Percentiles rank a stretch among this genome's conserved stretches.
Conservation (phyloP, 2,113 vertebrate species). For the Capreolus pygargus region DNA sequence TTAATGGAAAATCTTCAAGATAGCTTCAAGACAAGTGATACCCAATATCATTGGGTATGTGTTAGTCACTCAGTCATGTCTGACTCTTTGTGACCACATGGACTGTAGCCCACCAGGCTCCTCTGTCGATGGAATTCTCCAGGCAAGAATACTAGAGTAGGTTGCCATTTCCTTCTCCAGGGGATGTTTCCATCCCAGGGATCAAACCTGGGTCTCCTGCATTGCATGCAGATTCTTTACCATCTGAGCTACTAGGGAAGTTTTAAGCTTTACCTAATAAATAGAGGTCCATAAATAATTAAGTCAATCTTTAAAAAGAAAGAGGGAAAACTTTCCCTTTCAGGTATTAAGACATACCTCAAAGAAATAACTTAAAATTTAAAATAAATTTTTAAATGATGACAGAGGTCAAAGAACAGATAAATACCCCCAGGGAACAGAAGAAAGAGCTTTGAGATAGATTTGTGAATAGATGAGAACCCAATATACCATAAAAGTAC, state of each 20-base stretch:
- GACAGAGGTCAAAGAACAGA: not conserved
- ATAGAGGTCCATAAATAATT: not conserved
- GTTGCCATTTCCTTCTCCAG: not conserved
- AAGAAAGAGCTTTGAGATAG: not conserved
- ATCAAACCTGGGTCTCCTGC: not conserved
- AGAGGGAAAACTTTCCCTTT: not conserved
- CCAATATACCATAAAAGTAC: not conserved
- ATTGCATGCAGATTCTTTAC: not conserved
- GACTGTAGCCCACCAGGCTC: not conserved
- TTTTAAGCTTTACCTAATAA: not conserved
- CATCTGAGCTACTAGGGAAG: not conserved
- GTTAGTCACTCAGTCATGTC: not conserved
- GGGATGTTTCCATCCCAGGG: rapidly evolving
- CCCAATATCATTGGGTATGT: not conserved
- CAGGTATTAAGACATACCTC: not conserved
- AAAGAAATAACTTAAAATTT: not conserved
- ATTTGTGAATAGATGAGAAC: not conserved
- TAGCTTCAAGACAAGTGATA: not conserved
- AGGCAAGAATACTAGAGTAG: not conserved
- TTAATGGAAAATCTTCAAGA: not conserved
- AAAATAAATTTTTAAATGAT: not conserved
- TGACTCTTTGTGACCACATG: not conserved
- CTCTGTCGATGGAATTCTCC: not conserved
- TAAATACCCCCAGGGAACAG: not conserved
- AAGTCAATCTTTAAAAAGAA: not conserved